Percentiles rank a stretch among this genome's conserved stretches.
Evolutionary conservation across 1,140 invertebrate genomes (phyloP).

Genomic region (Copidosoma floridanum): DNA sequence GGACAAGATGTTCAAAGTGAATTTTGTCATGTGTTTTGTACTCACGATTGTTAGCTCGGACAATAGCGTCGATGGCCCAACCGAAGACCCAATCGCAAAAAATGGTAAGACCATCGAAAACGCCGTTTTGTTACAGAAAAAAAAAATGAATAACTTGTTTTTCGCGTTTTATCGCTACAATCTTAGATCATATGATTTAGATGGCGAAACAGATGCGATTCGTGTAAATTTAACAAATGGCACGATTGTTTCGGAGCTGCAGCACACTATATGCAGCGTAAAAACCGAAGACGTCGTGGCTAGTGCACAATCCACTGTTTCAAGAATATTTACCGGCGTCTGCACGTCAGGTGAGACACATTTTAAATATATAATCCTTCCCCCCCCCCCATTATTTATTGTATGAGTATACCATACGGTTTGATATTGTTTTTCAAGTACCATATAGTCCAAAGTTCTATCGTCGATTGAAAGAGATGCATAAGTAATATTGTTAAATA

Average conservation of each 20-base stretch:
- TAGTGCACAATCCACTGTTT: slow-evolving; percentile 53
- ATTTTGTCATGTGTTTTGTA: background rate
- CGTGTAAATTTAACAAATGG: slow-evolving; percentile 27
- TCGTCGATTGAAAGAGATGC: too few relatives aligned
- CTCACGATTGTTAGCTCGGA: background rate
- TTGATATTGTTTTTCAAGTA: too few relatives aligned
- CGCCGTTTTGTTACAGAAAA: too few relatives aligned
- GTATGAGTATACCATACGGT: too few relatives aligned
- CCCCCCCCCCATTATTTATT: too few relatives aligned
- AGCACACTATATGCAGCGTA: slow-evolving; percentile 51
- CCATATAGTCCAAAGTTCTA: too few relatives aligned
- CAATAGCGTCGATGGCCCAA: background rate
- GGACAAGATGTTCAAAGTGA: background rate
- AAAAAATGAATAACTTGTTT: background rate
- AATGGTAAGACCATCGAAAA: background rate
- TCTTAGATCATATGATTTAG: too few relatives aligned
- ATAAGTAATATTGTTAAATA: too few relatives aligned
- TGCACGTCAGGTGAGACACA: slow-evolving; percentile 53
- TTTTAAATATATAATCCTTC: too few relatives aligned
- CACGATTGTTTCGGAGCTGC: slow-evolving; percentile 43
- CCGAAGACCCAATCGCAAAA: background rate
- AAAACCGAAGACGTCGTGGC: slow-evolving; percentile 52
- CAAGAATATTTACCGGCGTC: slow-evolving; percentile 50
- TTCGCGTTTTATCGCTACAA: background rate
- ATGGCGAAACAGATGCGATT: too few relatives aligned